Percentiles rank a stretch among this genome's conserved stretches.
Conservation (phyloP, 2,888 invertebrate genomes). For the Volucella inanis region DNA sequence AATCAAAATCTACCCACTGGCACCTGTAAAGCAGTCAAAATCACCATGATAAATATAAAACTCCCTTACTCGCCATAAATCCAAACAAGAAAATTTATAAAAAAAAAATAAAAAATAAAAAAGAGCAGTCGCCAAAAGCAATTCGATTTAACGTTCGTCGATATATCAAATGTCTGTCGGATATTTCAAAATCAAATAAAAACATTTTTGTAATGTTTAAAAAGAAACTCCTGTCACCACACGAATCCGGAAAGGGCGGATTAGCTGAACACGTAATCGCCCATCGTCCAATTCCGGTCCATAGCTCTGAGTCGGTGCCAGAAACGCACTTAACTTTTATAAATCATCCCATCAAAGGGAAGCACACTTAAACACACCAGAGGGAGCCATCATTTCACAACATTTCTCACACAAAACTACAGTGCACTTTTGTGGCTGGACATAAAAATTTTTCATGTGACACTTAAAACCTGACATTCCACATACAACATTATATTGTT, state of each 20-base stretch:
- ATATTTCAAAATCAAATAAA: slow-evolving; percentile 15
- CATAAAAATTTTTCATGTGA: slow-evolving; percentile 70
- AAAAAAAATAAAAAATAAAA: slow-evolving; percentile 35
- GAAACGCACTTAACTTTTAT: slow-evolving; percentile 60
- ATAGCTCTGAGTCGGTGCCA: background rate
- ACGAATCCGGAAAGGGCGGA: background rate
- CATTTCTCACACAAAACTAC: slow-evolving; percentile 64
- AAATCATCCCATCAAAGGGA: slow-evolving; percentile 60
- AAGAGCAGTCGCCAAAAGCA: slow-evolving; percentile 34
- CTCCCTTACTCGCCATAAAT: background rate
- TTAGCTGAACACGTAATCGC: slow-evolving; percentile 2
- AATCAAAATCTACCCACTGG: too few species aligned
- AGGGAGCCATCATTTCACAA: slow-evolving; percentile 65
- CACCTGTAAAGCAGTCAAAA: too few species aligned
- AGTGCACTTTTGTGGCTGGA: slow-evolving; percentile 71
- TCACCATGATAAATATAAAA: too few species aligned
- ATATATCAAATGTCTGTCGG: slow-evolving; percentile 8
- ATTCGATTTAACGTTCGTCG: slow-evolving; percentile 7
- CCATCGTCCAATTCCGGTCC: slow-evolving; percentile 5
- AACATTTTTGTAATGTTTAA: slow-evolving; percentile 24
- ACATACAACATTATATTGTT: slow-evolving; percentile 41
- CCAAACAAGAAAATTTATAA: background rate
- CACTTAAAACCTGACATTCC: slow-evolving; percentile 69
- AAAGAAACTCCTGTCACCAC: background rate
- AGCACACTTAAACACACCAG: slow-evolving; percentile 67